Base-by-base conservation (phyloP, 1,140 invertebrate genomes). In the Ruditapes philippinarum region DNA sequence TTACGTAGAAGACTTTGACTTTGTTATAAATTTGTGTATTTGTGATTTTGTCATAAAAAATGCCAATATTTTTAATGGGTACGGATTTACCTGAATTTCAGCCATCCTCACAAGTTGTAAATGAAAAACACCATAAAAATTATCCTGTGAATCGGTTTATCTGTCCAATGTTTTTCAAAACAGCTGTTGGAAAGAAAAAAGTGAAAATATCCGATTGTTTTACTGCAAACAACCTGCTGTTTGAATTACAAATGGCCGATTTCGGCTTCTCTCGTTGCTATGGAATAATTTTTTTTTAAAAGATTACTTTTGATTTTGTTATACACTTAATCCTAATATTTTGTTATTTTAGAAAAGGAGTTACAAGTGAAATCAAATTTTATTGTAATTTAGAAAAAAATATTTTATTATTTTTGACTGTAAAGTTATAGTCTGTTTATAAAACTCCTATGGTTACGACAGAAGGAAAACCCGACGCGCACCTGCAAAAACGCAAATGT, bases 81-180 rank as follows among this genome's bases (percentile, higher is more conserved):
- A n/a, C n/a, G n/a, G n/a, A n/a, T n/a, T n/a, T 78, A 78, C 74
- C 74, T 78, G 74, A 78, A 51, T 51, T 51, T 78, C 74, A 78
- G 74, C 74, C 74, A 78, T 78, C 42, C 25, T 78, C 19, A 25
- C 19, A 22, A 22, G 54, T 78, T 78, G 31, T 28, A 33, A 33
- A 28, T 25, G 25, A 1, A 49, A 22, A 78, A 9, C n/a, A 78
- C 28, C 74, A 78, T 78, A 54, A 14, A 78, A 25, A 42, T 7
- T n/a, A 12, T 49, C 70, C 38, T 49, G 36, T 31, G 14, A n/a
- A 22, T 40, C 7, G 12, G 2, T 19, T 3, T 33, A 17, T n/a
- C n/a, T 36, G 42, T 54, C 25, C 38, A n/a, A 28, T 28, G n/a
- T 54, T 54, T 78, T 2, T 17, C 19, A 25, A 70, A 54, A 78